Conservation (phyloP, 2,797 vertebrate species). For the Parauchenoglanis punctatus region DNA sequence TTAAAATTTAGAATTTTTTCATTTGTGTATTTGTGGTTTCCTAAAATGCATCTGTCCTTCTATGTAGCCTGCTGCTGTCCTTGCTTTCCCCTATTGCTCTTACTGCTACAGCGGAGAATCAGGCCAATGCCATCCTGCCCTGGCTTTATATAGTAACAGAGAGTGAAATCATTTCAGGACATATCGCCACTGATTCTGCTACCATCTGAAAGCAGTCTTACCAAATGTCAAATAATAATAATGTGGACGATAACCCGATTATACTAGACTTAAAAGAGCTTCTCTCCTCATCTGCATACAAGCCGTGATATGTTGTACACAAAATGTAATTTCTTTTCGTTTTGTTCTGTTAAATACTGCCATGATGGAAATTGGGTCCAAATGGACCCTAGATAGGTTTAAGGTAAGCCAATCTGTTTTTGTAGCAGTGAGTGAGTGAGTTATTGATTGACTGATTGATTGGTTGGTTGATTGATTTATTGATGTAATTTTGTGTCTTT, state of each 20-base stretch:
- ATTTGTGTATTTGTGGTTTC: slow-evolving; percentile 17
- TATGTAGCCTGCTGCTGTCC: slow-evolving; percentile 31
- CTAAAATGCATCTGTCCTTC: slow-evolving; percentile 1
- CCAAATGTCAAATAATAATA: slow-evolving; percentile 12
- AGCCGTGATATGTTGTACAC: slow-evolving; percentile 10
- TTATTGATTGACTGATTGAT: not conserved
- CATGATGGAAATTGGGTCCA: slow-evolving; percentile 58
- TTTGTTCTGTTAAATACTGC: slow-evolving; percentile 60
- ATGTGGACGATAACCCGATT: slow-evolving; percentile 4
- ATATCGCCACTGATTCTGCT: slow-evolving; percentile 20
- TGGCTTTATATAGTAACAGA: slow-evolving; percentile 44
- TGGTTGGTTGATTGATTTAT: slow-evolving; percentile 16
- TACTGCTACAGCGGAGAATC: slow-evolving; percentile 44
- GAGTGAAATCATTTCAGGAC: slow-evolving; percentile 42
- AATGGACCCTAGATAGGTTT: slow-evolving; percentile 66
- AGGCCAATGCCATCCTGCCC: slow-evolving; percentile 47
- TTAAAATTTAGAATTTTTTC: not conserved
- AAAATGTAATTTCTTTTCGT: slow-evolving; percentile 50
- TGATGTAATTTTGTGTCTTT: slow-evolving; percentile 29
- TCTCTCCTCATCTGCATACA: slow-evolving; percentile 11
- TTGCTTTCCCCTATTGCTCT: slow-evolving; percentile 14
- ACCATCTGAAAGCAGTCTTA: slow-evolving; percentile 21
- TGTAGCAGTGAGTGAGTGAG: slow-evolving; percentile 13
- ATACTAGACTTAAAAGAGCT: slow-evolving; percentile 9
- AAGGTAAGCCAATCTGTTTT: slow-evolving; percentile 73